These are phyloP conservation scores for Scartelaos histophorus DNA, from an alignment of 2,113 vertebrate genomes.

Conservation along the genomic window DNA sequence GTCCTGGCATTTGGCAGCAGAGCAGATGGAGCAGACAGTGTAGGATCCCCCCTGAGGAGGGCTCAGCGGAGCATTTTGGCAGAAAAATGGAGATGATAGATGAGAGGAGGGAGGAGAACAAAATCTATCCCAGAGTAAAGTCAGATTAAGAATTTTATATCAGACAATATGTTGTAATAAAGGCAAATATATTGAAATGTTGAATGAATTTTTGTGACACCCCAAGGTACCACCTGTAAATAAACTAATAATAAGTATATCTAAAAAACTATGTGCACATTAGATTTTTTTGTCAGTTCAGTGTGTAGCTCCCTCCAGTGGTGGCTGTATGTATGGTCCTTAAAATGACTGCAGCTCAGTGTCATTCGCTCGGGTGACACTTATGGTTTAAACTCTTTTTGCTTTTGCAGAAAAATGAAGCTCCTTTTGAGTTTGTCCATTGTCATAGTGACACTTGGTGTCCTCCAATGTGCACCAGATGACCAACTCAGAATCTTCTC, in stretches of 20 bases:
- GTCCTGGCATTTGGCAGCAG: constrained; percentile 14
- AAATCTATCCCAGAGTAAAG: not conserved
- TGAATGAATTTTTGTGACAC: too few relatives aligned
- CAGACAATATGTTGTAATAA: not conserved
- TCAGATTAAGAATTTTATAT: not conserved
- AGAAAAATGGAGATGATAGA: not conserved
- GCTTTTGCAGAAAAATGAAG: constrained; percentile 73
- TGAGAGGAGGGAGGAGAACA: not conserved
- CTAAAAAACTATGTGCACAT: not conserved
- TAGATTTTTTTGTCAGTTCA: not conserved
- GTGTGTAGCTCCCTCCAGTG: constrained; percentile 58
- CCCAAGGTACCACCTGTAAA: too few relatives aligned
- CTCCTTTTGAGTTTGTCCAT: constrained; percentile 65
- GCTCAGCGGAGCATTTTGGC: not conserved
- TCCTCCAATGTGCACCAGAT: constrained; percentile 61
- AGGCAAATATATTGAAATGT: not conserved
- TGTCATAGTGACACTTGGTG: constrained; percentile 63
- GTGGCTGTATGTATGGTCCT: constrained; percentile 1
- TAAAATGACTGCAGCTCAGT: not conserved
- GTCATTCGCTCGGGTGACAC: not conserved
- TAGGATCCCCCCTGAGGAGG: constrained; percentile 1
- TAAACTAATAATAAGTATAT: too few relatives aligned
- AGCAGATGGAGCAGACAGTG: constrained; percentile 28
- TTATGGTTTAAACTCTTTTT: not conserved
- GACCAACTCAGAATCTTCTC: constrained; percentile 44